Conservation (phyloP, 2,888 invertebrate genomes). For the Lithosia quadra region DNA sequence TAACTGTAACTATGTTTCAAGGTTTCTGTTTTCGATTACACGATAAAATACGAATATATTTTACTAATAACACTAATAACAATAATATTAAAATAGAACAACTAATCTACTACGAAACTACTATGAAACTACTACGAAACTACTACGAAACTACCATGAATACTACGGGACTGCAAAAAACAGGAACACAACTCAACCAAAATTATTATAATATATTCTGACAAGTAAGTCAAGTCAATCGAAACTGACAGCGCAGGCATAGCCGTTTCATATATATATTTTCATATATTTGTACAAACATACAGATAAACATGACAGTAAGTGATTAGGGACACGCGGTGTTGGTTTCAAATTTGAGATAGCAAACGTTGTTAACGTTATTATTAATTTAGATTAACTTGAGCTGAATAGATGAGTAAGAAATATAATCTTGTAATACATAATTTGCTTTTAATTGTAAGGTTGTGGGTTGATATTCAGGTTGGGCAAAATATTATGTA, state of each 20-base stretch:
- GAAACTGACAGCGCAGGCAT: not conserved
- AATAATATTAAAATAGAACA: too few relatives aligned
- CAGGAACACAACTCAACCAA: too few relatives aligned
- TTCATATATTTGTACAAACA: too few relatives aligned
- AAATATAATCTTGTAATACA: not conserved
- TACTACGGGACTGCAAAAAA: too few relatives aligned
- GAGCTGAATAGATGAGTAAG: not conserved
- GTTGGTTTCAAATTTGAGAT: conserved; percentile 8
- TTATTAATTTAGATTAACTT: not conserved
- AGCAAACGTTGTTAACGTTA: not conserved
- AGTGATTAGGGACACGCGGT: conserved; percentile 6
- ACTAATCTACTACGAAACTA: too few relatives aligned
- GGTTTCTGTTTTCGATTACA: too few relatives aligned
- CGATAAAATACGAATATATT: too few relatives aligned
- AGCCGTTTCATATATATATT: not conserved
- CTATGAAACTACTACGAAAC: too few relatives aligned
- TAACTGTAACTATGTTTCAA: too few relatives aligned
- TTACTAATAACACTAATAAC: too few relatives aligned
- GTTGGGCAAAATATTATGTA: not conserved
- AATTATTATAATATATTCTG: not conserved
- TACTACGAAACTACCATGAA: too few relatives aligned
- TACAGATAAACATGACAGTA: conserved; percentile 9
- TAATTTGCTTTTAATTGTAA: not conserved
- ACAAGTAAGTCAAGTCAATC: conserved; percentile 3
- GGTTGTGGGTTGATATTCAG: not conserved